Conservation (phyloP, 1,140 invertebrate genomes). For the Aradophagus sp. region DNA sequence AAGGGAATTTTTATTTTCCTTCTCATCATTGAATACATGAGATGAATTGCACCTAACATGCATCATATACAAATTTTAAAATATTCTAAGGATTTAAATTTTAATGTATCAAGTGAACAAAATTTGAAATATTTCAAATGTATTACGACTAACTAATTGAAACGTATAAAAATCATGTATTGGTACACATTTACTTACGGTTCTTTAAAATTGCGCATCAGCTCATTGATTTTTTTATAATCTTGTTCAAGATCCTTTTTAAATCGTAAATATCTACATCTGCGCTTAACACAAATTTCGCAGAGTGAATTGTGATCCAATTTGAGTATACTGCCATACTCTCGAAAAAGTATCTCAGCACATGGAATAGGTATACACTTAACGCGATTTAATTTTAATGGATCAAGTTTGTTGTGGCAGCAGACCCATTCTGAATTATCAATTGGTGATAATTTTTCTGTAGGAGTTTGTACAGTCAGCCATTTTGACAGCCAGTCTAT, state of each 20-base stretch:
- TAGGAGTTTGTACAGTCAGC: slow-evolving; percentile 68
- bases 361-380: slow-evolving; percentile 67
- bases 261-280: slow-evolving; percentile 71
- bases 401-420: slow-evolving; percentile 73
- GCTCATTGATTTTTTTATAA: slow-evolving; percentile 67
- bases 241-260: slow-evolving; percentile 68
- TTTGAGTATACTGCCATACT: slow-evolving; percentile 72
- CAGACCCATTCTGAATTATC: slow-evolving; percentile 75
- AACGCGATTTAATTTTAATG: slow-evolving; percentile 67
- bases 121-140: no score
- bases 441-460: slow-evolving; percentile 68
- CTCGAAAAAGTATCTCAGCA: slow-evolving; percentile 72
- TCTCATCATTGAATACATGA: no score
- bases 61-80: no score
- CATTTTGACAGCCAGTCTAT: slow-evolving; percentile 75
- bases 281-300: slow-evolving; percentile 73
- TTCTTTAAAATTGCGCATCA: slow-evolving; percentile 65
- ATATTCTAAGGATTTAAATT: no score
- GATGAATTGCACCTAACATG: no score
- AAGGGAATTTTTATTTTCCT: no score
- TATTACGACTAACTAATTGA: no score
- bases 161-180: no score
- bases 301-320: slow-evolving; percentile 73
- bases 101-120: no score
- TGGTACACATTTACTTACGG: no score